Base-by-base conservation (phyloP, 1,140 invertebrate genomes). In the Macrotrachela quadricornifera region DNA sequence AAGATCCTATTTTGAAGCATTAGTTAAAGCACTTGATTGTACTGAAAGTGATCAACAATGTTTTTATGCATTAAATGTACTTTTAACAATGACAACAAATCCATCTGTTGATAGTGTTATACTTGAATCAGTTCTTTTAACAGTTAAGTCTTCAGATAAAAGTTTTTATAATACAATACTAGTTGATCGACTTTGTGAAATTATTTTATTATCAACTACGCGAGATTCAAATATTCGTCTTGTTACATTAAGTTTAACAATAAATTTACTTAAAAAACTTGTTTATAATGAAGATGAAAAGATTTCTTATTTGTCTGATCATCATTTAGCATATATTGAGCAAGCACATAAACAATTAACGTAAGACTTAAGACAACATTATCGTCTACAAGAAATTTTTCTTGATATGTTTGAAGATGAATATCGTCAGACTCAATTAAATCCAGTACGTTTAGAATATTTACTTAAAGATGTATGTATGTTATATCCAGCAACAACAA, bases 391-490 rank as follows among this genome's bases (percentile, higher is more conserved):
- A 74, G 90, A 96, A 63, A 88, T 96, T 58, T 97, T 97, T 73
- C 71, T 96, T 37, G 91, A 97, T 65, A 86, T 96, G 77, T 97
- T 99, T 71, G 91, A 99, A 71, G 87, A 95, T 68, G 92, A 99
- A 75, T 83, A 76, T 69, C 83, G 81, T 63, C 21, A 30, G 8
- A 30, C 8, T 2, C 21, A n/a, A 61, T 59, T 49, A 46, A 39
- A 56, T 51, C n/a, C 46, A 55, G 43, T 50, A 61, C 50, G 45
- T 56, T 21, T 58, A 73, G 50, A 69, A 73, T 48, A 67, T 69
- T 58, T 74, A 30, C 67, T 66, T 38, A 66, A 68, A 82, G 91
- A 97, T 70, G 84, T 86, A n/a, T 85, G 83, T 50, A 81, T 99
- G 59, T 72, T 97, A 44, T 71, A 97, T 54, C 87, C 90, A 2